Evolutionary conservation across 2,113 vertebrate genomes (phyloP), one percentile per base, ranked within the genome.

Genomic region (Microtus richardsoni): DNA sequence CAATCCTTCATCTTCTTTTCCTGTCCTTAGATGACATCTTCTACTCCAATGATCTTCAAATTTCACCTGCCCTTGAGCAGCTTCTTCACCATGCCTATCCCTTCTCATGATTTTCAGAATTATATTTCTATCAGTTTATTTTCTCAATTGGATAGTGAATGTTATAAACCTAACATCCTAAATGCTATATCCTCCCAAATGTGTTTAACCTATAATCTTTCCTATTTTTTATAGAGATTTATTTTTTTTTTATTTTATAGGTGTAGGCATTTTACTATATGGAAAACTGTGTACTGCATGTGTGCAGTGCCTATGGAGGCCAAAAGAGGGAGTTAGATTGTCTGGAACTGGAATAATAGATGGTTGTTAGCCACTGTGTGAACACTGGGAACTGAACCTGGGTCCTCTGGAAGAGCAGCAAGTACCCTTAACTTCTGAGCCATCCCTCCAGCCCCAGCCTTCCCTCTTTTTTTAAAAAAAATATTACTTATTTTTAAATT

Each of bases 81-180:
- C 60, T 36, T 54, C 62, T 83, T 52, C 54, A 60, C 75, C 28
- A 73, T 14, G 26, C 41, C 52, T 22, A 30, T 68, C 74, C 70
- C 87, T 96, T 80, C n/a, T 68, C 33, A 7, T 70, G 47, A 95
- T 83, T 68, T 52, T 28, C 60, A 95, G 33, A 73, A 28, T 96
- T 77, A 0, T 77, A 44, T 86, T 95, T 77, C 22, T 14, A 70
- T 78, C 21, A 58, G 26, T 77, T 86, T 62, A 70, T 82, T 84
- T 91, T 39, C 44, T 91, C 9, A 58, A 4, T 22, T 89, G 78
- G 2, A 64, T 84, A 66, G 14, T 62, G 70, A 28, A 85, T 44
- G 64, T 60, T 47, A 82, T 78, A 92, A 58, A 49, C 13, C 22
- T 77, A 70, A 70, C 58, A 47, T 24, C 49, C 41, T 26, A 4